Conservation (phyloP, 2,113 vertebrate genomes). For the Chamaetylas fuelleborni region DNA sequence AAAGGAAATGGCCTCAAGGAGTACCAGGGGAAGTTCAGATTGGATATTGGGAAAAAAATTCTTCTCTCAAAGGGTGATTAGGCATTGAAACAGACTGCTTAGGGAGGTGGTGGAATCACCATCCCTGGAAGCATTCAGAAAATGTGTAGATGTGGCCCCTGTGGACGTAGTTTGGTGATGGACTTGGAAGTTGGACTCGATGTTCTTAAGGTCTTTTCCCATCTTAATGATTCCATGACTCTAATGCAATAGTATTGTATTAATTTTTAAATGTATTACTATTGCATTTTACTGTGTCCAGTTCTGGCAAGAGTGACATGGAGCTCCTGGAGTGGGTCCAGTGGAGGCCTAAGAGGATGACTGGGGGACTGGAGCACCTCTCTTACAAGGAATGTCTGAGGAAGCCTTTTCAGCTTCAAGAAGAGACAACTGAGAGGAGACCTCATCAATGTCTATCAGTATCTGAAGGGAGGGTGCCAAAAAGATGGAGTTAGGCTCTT, state of each 20-base stretch:
- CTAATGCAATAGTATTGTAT: not conserved
- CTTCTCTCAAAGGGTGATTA: not conserved
- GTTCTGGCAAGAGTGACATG: not conserved
- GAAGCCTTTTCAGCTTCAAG: not conserved
- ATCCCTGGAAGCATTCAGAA: not conserved
- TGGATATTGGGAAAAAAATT: not conserved
- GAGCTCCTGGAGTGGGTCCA: not conserved
- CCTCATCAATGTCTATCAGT: too few species aligned
- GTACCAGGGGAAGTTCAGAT: not conserved
- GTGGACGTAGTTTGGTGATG: not conserved
- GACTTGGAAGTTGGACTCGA: accelerated
- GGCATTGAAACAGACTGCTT: not conserved
- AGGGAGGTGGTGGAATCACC: not conserved
- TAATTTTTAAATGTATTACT: not conserved
- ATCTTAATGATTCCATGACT: not conserved
- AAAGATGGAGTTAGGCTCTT: not conserved
- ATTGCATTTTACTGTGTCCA: not conserved
- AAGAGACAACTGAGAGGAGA: not conserved
- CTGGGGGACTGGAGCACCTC: not conserved
- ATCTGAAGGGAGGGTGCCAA: too few species aligned
- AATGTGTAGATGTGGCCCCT: not conserved
- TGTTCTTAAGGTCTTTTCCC: not conserved
- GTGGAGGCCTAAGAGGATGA: not conserved
- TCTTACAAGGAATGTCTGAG: accelerated
- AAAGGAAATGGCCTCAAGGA: not conserved